Conservation (phyloP, 2,113 vertebrate genomes). For the Malurus alboscapulatus region DNA sequence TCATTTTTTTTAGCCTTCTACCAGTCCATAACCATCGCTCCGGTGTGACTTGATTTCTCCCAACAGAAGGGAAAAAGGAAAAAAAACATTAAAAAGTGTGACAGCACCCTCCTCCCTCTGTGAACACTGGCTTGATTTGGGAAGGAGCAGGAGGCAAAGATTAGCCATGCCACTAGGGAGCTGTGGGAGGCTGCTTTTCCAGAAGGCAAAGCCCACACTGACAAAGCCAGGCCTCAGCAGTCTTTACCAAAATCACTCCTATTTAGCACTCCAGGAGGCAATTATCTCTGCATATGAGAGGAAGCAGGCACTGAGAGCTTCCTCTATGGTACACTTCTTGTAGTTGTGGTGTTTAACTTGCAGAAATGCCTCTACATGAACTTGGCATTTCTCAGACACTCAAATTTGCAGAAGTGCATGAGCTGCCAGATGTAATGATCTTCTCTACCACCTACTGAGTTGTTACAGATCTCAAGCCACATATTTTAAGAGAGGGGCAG, state of each 20-base stretch:
- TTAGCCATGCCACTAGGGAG: rapidly evolving
- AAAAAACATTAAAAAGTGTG: neutral
- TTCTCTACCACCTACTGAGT: neutral
- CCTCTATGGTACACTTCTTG: neutral
- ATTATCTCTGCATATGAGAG: neutral
- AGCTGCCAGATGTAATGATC: neutral
- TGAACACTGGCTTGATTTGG: neutral
- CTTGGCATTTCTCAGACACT: neutral
- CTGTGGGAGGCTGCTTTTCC: neutral
- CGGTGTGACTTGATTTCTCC: neutral
- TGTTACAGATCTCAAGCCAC: neutral
- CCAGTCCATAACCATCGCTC: neutral
- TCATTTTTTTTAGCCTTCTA: neutral
- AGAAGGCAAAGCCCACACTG: neutral
- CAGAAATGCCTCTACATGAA: neutral
- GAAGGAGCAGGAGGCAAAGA: neutral
- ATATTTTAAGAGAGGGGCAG: neutral
- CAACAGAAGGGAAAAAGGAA: too few species aligned
- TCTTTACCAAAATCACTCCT: neutral
- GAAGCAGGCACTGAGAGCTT: neutral
- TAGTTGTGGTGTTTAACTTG: rapidly evolving
- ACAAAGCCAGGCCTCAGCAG: neutral
- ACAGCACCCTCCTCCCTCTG: neutral
- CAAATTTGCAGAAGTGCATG: neutral
- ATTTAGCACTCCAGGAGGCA: neutral